phyloP scores from a whole-genome alignment of 2,113 vertebrate genomes.

The Electrona antarctica region DNA sequence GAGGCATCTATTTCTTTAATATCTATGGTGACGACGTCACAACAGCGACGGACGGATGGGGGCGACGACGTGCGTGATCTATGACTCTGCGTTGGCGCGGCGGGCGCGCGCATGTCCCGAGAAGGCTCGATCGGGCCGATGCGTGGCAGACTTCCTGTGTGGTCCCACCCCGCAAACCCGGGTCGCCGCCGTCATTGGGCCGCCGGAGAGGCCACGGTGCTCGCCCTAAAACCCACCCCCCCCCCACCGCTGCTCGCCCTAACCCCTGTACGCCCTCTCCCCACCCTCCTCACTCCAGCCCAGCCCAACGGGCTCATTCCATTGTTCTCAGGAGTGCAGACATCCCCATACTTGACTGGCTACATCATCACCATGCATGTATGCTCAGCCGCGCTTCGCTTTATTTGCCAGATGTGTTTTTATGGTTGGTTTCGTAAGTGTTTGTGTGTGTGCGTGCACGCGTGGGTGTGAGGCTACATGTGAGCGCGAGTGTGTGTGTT shows the following conservation, averaged over 20 bases:
- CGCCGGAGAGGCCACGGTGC: constrained; percentile 52
- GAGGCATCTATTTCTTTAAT: too few relatives aligned
- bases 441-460: neutral
- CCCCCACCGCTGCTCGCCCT: constrained; percentile 54
- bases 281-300: constrained; percentile 58
- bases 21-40: constrained; percentile 35
- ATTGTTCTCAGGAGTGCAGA: constrained; percentile 69
- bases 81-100: constrained; percentile 29
- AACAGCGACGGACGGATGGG: constrained; percentile 20
- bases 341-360: constrained; percentile 48
- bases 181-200: constrained; percentile 62
- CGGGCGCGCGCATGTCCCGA: too few relatives aligned
- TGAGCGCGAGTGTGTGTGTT: neutral
- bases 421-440: constrained; percentile 1
- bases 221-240: neutral
- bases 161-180: constrained; percentile 59
- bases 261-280: constrained; percentile 49
- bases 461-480: constrained; percentile 7
- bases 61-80: constrained; percentile 39
- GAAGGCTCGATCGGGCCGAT: constrained; percentile 17
- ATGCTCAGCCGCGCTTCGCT: neutral
- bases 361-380: constrained; percentile 4
- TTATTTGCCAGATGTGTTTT: constrained; percentile 52
- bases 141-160: constrained; percentile 56
- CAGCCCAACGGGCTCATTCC: constrained; percentile 53